Evolutionary conservation across 2,113 vertebrate species (phyloP), one percentile per base, ranked within the genome.

Genomic region (Gobiocypris rarus): DNA sequence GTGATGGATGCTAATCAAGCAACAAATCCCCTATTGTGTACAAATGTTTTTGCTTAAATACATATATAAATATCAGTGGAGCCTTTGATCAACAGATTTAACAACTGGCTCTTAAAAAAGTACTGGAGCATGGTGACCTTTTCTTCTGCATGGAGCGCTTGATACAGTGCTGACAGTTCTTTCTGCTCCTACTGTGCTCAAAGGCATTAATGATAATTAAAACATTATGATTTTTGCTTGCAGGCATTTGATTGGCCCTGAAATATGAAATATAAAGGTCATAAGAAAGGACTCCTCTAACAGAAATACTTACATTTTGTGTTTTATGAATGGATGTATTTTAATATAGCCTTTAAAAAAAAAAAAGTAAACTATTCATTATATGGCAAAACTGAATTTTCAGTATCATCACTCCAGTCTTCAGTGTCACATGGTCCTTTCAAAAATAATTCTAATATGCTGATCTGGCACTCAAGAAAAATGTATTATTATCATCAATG

Each of bases 91-190:
- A 78, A 45, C 3, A 2, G 34, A 56, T 38, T 61, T 59, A 78
- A 61, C 75, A 61, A 61, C 56, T 78, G 34, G 56, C 75, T 78
- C 56, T 78, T 78, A 14, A 78, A 78, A 76, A 78, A 61, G 54
- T 26, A 61, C 38, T 61, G 34, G 56, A 17, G 56, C 38, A 78
- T 61, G 38, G 34, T 61, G 58, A 61, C 76, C 56, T 78, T 78
- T 78, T 58, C 75, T 58, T 78, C 56, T 24, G 76, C 34, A 26
- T 45, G 34, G 38, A 61, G n/a, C 0, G 13, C 56, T 61, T 61
- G 56, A 78, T 45, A 78, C 56, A 78, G 56, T 43, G 34, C 9
- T 78, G 56, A 45, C 56, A 26, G 76, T 78, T 43, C 34, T 78
- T 56, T 38, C 52, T 59, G 22, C 34, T 58, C 54, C 31, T 4